Percentiles rank a stretch among this genome's conserved stretches.
Evolutionary conservation across 2,797 vertebrate genomes (phyloP).

Genomic region (Gallinago nigripennis): DNA sequence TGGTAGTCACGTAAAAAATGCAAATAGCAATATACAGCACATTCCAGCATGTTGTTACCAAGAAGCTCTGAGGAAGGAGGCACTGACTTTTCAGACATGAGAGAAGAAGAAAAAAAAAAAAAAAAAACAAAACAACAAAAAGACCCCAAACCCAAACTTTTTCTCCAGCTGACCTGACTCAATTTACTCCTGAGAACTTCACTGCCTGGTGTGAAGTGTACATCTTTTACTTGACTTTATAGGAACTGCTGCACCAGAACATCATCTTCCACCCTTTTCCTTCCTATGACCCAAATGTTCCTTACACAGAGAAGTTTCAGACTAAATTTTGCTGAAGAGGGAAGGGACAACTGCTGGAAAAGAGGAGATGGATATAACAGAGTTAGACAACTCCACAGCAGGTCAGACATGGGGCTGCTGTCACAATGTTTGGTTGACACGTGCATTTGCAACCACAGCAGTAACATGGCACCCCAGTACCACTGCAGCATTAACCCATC

Average conservation of each 20-base stretch:
- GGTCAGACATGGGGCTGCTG: background rate
- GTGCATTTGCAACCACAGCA: background rate
- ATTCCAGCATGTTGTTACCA: background rate
- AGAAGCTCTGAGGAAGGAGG: background rate
- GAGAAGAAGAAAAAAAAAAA: background rate
- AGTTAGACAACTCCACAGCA: background rate
- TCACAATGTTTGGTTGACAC: background rate
- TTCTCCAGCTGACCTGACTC: background rate
- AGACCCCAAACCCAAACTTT: too few relatives aligned
- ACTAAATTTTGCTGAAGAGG: background rate
- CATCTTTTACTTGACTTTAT: background rate
- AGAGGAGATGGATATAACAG: background rate
- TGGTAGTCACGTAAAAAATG: background rate
- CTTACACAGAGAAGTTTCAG: accelerated
- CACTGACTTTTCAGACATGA: background rate
- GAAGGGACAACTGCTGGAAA: background rate
- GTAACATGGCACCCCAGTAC: accelerated
- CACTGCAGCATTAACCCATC: background rate
- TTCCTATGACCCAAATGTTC: background rate
- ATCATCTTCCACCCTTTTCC: background rate
- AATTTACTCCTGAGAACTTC: background rate
- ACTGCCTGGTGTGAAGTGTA: background rate
- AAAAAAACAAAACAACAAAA: too few relatives aligned
- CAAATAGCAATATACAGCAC: background rate
- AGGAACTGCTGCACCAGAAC: background rate